A percentile compares a stretch with the other conserved stretches of the same genome.
Conservation (phyloP, 1,140 invertebrate species). For the Pteromalus puparum region DNA sequence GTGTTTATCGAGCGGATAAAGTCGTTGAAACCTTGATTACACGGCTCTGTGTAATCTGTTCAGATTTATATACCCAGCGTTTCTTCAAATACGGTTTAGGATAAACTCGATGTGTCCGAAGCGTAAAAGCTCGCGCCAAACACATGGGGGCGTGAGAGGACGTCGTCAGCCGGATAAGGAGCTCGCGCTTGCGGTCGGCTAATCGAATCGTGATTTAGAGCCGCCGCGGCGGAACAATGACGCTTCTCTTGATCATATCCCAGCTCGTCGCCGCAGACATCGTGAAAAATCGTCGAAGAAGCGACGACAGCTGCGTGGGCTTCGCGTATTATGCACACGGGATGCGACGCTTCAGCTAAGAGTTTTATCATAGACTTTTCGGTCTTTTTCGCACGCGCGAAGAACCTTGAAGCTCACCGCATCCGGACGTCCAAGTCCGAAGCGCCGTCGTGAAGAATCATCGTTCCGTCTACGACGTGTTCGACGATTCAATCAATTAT, state of each 20-base stretch:
- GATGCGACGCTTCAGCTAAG: too few relatives aligned
- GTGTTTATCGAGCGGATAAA: background rate
- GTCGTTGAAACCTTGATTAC: background rate
- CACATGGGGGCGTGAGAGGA: constrained; percentile 9
- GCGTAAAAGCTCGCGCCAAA: background rate
- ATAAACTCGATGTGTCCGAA: background rate
- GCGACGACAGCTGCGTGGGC: constrained; percentile 10
- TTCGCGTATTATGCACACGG: background rate
- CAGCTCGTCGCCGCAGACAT: background rate
- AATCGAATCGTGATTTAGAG: constrained; percentile 65
- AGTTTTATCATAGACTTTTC: too few relatives aligned
- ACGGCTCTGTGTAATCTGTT: background rate
- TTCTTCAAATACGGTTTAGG: too few relatives aligned
- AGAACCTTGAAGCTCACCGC: background rate
- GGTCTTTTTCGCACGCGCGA: background rate
- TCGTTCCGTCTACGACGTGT: background rate
- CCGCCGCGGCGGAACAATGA: constrained; percentile 32
- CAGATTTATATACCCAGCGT: too few relatives aligned
- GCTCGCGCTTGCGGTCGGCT: constrained; percentile 39
- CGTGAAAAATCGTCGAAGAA: background rate
- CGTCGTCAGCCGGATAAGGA: background rate
- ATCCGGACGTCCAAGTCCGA: background rate
- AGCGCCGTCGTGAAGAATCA: background rate
- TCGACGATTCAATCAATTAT: constrained; percentile 13
- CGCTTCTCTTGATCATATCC: constrained; percentile 7